Evolutionary conservation across 1,140 invertebrate genomes (phyloP).

Genomic region (Pseudomyrmex pallidus): DNA sequence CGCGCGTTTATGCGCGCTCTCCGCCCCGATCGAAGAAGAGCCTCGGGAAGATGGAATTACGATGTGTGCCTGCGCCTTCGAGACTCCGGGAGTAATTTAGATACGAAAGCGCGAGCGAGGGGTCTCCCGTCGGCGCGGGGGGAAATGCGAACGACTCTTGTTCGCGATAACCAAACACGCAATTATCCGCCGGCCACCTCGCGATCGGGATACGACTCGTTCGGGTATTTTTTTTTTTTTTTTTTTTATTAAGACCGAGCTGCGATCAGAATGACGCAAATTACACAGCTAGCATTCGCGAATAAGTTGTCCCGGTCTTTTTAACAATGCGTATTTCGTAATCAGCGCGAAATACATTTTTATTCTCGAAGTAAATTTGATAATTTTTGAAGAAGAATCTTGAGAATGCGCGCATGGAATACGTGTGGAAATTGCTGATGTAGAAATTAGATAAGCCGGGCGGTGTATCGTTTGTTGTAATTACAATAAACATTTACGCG

Average conservation of each 20-base stretch:
- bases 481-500: conserved; percentile 1
- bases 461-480: not conserved
- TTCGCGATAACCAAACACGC: conserved; percentile 73
- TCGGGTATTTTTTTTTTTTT: too few species aligned
- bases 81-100: conserved; percentile 42
- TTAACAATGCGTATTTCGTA: too few species aligned
- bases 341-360: too few species aligned
- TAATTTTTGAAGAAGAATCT: too few species aligned
- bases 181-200: conserved; percentile 60
- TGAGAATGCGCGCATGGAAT: too few species aligned
- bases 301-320: too few species aligned
- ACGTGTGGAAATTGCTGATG: not conserved
- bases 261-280: too few species aligned
- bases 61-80: conserved; percentile 35
- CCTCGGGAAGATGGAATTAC: conserved; percentile 43
- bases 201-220: conserved; percentile 6
- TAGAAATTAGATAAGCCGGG: conserved; percentile 3
- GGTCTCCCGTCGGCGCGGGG: not conserved
- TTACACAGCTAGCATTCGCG: too few species aligned
- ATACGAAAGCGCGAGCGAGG: conserved; percentile 12
- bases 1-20: not conserved
- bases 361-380: too few species aligned
- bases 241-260: too few species aligned
- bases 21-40: not conserved
- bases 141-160: conserved; percentile 58